phyloP scores from a whole-genome alignment of 2,797 vertebrate species.

The Taeniopygia guttata region DNA sequence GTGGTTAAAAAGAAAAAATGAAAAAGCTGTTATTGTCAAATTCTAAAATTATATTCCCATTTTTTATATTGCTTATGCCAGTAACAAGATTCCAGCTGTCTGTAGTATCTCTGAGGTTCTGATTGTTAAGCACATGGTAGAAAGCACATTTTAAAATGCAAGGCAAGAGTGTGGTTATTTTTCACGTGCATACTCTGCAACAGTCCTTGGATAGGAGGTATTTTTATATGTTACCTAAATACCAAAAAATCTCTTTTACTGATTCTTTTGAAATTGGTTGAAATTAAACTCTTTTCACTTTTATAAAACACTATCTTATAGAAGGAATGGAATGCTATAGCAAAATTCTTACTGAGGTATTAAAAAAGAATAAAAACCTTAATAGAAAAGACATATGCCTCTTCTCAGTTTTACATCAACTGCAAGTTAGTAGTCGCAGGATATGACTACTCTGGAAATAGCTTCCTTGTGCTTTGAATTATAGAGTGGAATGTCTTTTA shows the following conservation, averaged over 20 bases:
- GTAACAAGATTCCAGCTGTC: neutral
- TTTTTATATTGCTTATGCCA: neutral
- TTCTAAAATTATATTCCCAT: neutral
- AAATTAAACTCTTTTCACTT: neutral
- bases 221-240: neutral
- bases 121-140: neutral
- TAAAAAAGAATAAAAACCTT: neutral
- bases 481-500: neutral
- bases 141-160: neutral
- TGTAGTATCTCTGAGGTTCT: neutral
- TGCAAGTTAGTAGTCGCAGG: neutral
- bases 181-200: neutral
- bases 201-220: neutral
- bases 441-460: neutral
- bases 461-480: neutral
- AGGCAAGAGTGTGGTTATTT: neutral
- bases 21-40: neutral
- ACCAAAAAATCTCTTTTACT: neutral
- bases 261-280: neutral
- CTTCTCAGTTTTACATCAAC: neutral
- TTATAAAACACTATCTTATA: neutral
- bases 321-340: neutral
- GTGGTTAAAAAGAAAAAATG: neutral
- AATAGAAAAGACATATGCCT: neutral
- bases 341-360: neutral